Base-by-base conservation (phyloP, 2,888 invertebrate species). In the Daptonema setosum region DNA sequence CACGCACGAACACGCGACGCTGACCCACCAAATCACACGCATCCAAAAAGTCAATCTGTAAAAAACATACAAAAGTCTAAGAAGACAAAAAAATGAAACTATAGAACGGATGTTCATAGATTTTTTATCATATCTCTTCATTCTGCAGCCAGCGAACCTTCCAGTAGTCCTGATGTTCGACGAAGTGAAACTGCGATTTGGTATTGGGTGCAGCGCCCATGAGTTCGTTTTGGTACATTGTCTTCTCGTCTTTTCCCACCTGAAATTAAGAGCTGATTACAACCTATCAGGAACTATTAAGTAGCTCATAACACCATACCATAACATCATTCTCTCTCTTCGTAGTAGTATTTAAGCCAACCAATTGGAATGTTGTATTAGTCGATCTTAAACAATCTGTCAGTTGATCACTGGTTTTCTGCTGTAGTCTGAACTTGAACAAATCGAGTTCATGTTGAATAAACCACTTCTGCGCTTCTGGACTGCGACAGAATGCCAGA, bases 401-500 rank as follows among this genome's bases (percentile, higher is more conserved):
- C 17, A 8, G 17, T 17, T 35, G 35, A 35, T 35, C 17, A 35
- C 17, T 35, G 35, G 8, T 35, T 35, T 35, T 75, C 1, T 77
- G 76, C 17, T 8, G 2, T 35, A 75, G 72, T 22, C 75, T 65
- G 58, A 66, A 79, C 68, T 81, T 81, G 67, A 95, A 90, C 57
- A 88, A 76, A 67, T 91, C 91, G 59, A 83, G 71, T 76, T 95
- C 95, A 62, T 85, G 80, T 25, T 79, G 74, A 20, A 88, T 74
- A 69, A 87, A 88, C 90, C 93, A 93, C 56, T 77, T 78, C 43
- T 83, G 76, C 43, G 85, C 74, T 56, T 90, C 87, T 63, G 85
- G 83, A 26, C 82, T 81, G 65, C 83, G 78, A 68, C 87, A 88
- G 71, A 86, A 91, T 0, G 87, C 86, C 57, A 93, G 72, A 58